These are phyloP conservation scores for Seriola dumerili DNA, from an alignment of 2,113 vertebrate genomes.

Conservation along the genomic window DNA sequence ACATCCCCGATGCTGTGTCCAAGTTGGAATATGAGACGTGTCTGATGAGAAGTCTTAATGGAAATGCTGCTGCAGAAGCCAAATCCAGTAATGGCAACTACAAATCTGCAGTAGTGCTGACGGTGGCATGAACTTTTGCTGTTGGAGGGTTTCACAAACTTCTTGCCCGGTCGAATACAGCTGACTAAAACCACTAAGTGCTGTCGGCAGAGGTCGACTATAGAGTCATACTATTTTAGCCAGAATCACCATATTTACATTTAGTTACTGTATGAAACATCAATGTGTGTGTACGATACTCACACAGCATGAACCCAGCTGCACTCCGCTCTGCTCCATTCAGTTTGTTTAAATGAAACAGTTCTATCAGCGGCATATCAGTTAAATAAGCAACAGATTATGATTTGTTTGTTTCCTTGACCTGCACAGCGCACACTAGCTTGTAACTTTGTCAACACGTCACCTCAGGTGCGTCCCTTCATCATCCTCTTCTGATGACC, in stretches of 20 bases:
- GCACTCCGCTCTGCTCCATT: neutral
- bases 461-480: no score
- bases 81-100: constrained; percentile 25
- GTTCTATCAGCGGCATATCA: no score
- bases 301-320: neutral
- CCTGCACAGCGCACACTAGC: no score
- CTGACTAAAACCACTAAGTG: neutral
- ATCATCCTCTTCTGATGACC: no score
- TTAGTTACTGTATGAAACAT: neutral
- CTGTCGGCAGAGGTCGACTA: neutral
- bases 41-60: constrained; percentile 23
- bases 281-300: neutral
- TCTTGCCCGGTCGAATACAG: neutral
- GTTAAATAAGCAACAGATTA: no score
- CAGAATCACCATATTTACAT: neutral
- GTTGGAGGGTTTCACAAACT: neutral
- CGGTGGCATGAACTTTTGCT: constrained; percentile 17
- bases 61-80: constrained; percentile 13
- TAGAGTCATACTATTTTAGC: neutral
- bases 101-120: constrained; percentile 34
- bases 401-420: no score
- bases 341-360: neutral
- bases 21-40: neutral
- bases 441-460: no score
- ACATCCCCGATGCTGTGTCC: constrained; percentile 9